Percentiles rank a stretch among this genome's conserved stretches.
phyloP scores from a whole-genome alignment of 2,113 vertebrate genomes.

The Pseudopodoces humilis region DNA sequence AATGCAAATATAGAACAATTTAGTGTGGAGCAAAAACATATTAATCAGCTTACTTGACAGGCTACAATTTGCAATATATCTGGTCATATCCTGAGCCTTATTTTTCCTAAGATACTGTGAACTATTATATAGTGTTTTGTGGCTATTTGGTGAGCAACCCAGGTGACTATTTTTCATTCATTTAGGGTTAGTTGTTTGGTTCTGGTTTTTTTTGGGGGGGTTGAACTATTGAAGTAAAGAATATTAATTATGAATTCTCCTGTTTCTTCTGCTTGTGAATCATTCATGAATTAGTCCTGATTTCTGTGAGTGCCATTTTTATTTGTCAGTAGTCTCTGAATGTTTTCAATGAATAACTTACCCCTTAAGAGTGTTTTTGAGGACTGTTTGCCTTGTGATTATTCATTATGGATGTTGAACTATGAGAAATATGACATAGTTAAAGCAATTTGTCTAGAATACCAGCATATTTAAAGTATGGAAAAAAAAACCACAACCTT shows the following conservation, averaged over 20 bases:
- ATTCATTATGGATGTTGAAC: background rate
- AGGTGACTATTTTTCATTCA: background rate
- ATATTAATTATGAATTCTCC: slow-evolving; percentile 10
- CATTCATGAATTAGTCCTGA: slow-evolving; percentile 19
- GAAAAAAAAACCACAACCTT: background rate
- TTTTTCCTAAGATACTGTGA: background rate
- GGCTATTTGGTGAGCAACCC: background rate
- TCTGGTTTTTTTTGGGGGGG: background rate
- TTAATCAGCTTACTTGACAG: background rate
- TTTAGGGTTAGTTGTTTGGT: background rate
- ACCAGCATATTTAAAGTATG: background rate
- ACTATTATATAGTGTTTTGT: background rate
- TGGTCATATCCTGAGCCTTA: background rate
- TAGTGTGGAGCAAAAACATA: background rate
- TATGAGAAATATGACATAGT: background rate
- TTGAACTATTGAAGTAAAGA: background rate
- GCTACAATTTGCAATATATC: background rate
- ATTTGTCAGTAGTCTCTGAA: slow-evolving; percentile 11
- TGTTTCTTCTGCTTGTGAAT: slow-evolving; percentile 41
- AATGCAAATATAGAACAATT: background rate
- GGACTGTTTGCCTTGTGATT: background rate
- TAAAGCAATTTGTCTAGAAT: background rate
- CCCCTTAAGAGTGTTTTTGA: background rate
- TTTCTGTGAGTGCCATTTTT: slow-evolving; percentile 9
- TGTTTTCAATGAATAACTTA: background rate